These are phyloP conservation scores for Nomada lathburiana DNA, from an alignment of 2,888 invertebrate species.

Conservation along the genomic window DNA sequence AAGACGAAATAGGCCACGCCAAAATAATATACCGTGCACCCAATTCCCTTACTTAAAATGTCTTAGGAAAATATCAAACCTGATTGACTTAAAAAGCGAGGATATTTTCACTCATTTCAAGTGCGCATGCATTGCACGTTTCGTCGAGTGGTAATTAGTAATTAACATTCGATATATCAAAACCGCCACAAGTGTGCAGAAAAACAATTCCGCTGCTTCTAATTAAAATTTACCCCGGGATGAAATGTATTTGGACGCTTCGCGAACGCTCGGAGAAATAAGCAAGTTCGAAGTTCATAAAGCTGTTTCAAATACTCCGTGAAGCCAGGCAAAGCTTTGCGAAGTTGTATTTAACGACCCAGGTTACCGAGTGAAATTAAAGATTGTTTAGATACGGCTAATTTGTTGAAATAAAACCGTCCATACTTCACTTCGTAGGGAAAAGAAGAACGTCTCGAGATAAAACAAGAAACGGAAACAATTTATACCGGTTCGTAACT, in stretches of 20 bases:
- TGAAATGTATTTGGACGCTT: neutral
- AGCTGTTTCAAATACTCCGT: slow-evolving; percentile 1
- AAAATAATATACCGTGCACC: too few species aligned
- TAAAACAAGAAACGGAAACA: neutral
- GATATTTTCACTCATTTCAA: neutral
- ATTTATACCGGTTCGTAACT: neutral
- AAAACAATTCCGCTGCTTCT: neutral
- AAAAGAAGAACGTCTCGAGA: neutral
- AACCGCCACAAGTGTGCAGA: neutral
- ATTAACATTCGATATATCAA: neutral
- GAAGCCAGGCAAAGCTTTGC: slow-evolving; percentile 18
- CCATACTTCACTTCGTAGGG: neutral
- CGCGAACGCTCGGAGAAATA: slow-evolving; percentile 5
- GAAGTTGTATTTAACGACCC: slow-evolving; percentile 9
- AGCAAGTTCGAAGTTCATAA: slow-evolving; percentile 16
- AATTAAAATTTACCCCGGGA: slow-evolving; percentile 21
- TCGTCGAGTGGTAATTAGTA: neutral
- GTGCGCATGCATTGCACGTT: neutral
- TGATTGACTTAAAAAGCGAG: neutral
- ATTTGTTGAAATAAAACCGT: slow-evolving; percentile 4
- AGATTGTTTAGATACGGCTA: slow-evolving; percentile 15
- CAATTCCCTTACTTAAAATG: neutral
- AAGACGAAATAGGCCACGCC: too few species aligned
- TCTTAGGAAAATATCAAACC: neutral
- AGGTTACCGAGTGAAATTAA: slow-evolving; percentile 16